Conservation (phyloP, 2,888 invertebrate genomes). For the Chamaedrilus cognettii region DNA sequence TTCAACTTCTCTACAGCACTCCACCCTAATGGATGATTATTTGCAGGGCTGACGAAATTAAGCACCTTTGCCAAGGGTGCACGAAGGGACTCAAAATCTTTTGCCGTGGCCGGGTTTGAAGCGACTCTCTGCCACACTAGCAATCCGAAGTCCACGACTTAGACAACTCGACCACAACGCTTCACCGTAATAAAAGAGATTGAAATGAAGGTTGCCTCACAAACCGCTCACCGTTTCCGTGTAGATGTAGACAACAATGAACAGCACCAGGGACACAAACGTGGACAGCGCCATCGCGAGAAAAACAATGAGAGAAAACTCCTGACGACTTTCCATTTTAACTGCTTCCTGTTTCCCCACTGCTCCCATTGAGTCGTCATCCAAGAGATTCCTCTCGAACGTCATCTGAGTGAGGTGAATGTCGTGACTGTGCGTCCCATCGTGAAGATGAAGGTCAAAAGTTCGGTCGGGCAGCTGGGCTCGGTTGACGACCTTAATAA, state of each 20-base stretch:
- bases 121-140: no score
- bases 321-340: conserved; percentile 7
- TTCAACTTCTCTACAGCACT: no score
- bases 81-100: no score
- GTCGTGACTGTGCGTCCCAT: conserved; percentile 29
- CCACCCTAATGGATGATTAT: no score
- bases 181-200: no score
- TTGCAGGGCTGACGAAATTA: no score
- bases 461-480: conserved; percentile 35
- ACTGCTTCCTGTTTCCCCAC: conserved; percentile 8
- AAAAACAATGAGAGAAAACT: conserved; percentile 14
- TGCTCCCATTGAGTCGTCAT: neutral
- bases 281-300: conserved; percentile 26
- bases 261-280: conserved; percentile 18
- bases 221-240: conserved; percentile 27
- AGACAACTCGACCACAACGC: no score
- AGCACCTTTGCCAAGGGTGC: no score
- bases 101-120: no score
- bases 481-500: conserved; percentile 40
- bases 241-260: conserved; percentile 32
- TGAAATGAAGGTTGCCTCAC: no score
- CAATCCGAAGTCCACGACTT: no score
- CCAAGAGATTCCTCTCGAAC: conserved; percentile 17
- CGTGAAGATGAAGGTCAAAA: conserved; percentile 35
- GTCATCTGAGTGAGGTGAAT: conserved; percentile 36